A percentile compares a stretch with the other conserved stretches of the same genome.
Conservation (phyloP, 2,888 invertebrate genomes). For the Pseudococcus viburni region DNA sequence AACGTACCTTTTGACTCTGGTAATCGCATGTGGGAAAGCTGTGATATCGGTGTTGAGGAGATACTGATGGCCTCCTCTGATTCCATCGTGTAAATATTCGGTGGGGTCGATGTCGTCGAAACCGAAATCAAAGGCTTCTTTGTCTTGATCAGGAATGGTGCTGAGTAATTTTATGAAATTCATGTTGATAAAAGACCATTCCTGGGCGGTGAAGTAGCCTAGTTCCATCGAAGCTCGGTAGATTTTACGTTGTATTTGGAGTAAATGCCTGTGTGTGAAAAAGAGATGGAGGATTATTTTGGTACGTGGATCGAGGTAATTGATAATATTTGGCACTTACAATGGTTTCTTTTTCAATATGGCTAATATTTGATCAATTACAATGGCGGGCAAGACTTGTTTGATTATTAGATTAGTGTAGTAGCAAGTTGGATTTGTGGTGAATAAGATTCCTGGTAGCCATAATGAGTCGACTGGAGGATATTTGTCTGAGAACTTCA, state of each 20-base stretch:
- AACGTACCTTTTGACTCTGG: slow-evolving; percentile 74
- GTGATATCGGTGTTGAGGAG: slow-evolving; percentile 79
- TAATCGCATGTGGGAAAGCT: slow-evolving; percentile 74
- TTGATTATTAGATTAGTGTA: slow-evolving; percentile 80
- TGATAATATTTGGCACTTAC: slow-evolving; percentile 72
- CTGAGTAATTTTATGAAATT: slow-evolving; percentile 76
- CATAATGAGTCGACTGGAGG: slow-evolving; percentile 83
- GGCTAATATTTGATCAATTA: slow-evolving; percentile 80
- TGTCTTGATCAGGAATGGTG: slow-evolving; percentile 73
- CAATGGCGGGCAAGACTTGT: slow-evolving; percentile 85
- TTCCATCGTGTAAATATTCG: slow-evolving; percentile 71
- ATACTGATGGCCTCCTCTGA: slow-evolving; percentile 78
- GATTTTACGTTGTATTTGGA: slow-evolving; percentile 85
- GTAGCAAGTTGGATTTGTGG: slow-evolving; percentile 76
- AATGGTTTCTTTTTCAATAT: slow-evolving; percentile 80
- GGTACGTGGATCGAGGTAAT: neutral
- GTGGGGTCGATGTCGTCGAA: slow-evolving; percentile 73
- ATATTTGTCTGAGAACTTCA: slow-evolving; percentile 73
- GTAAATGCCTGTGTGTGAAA: slow-evolving; percentile 77
- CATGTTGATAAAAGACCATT: slow-evolving; percentile 83
- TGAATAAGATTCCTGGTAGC: slow-evolving; percentile 76
- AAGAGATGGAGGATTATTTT: neutral
- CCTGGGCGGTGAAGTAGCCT: slow-evolving; percentile 81
- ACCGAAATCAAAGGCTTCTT: slow-evolving; percentile 76
- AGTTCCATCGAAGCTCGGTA: slow-evolving; percentile 82